These are phyloP conservation scores for Ooceraea biroi DNA, from an alignment of 1,140 invertebrate species.

Conservation along the genomic window DNA sequence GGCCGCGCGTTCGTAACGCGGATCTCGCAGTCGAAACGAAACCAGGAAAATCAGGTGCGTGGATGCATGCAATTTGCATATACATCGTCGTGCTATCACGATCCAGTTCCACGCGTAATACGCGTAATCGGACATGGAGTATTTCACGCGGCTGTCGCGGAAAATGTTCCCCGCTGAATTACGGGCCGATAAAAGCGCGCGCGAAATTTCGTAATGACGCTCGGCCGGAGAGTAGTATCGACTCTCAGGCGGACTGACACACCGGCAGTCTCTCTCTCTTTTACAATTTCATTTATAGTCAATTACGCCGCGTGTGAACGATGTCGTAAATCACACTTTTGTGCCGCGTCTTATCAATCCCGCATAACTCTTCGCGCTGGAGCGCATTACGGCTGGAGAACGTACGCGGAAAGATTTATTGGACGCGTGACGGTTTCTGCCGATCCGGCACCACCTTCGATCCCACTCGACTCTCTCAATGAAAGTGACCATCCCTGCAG, in stretches of 20 bases:
- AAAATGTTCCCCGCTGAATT: conserved; percentile 26
- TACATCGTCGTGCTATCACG: background rate
- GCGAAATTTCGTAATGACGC: conserved; percentile 6
- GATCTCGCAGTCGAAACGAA: too few species aligned
- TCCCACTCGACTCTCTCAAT: conserved; percentile 44
- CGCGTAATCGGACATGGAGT: background rate
- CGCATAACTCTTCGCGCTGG: conserved; percentile 64
- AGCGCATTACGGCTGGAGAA: conserved; percentile 57
- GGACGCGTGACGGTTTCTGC: conserved; percentile 63
- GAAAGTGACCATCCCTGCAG: conserved; percentile 49
- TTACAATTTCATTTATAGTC: conserved; percentile 66
- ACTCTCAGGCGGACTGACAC: conserved; percentile 11
- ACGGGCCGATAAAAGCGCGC: conserved; percentile 4
- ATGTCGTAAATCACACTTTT: conserved; percentile 72
- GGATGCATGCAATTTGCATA: background rate
- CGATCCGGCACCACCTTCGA: conserved; percentile 51
- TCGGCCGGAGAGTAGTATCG: background rate
- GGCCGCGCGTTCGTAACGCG: conserved; percentile 22
- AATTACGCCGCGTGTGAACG: conserved; percentile 66
- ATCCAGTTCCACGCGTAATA: background rate
- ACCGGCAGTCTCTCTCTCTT: conserved; percentile 11
- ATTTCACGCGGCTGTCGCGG: conserved; percentile 2
- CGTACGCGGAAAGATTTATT: conserved; percentile 68
- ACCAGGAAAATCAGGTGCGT: background rate
- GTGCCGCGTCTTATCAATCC: conserved; percentile 70